Base-by-base conservation (phyloP, 2,113 vertebrate species). In the Tragelaphus strepsiceros region DNA sequence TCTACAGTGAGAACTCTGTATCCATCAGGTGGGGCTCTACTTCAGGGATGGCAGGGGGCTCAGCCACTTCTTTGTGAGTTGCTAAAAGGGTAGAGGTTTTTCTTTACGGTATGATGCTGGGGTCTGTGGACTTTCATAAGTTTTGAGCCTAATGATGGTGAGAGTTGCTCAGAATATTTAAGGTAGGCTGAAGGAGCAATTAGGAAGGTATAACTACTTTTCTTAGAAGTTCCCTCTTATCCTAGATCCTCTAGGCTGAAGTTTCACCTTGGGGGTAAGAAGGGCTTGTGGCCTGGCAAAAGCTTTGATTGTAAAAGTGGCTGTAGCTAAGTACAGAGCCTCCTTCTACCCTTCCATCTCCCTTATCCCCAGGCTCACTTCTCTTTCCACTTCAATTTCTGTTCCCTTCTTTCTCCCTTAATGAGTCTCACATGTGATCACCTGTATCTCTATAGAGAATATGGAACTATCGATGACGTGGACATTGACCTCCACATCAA, bases 401-500 rank as follows among this genome's bases (percentile, higher is more conserved):
- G 10, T 22, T 12, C 24, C 78, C 43, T 77, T 90, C 59, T 96
- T 86, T 97, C 59, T 92, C 96, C 97, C 94, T 92, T 88, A 81
- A 94, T 96, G 96, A 97, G 43, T 82, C 90, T 98, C 87, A 92
- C 91, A 17, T 88, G 11, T 97, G 88, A 24, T 96, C 17, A 3
- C n/a, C 0, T 12, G 0, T 98, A 51, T 98, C 91, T 96, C 96
- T 77, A 1, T 98, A 99, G 99, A 99, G 99, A 99, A 98, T 99
- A 99, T 54, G 99, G 99, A 93, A 99, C 99, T 96, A 99, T 99
- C 6, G 99, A 99, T 22, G 99, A 99, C 1, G 99, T 99, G 99
- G 99, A 99, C 98, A 99, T 99, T 4, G 99, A 99, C 99, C 99
- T 99, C 88, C 99, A 99, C 8, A 99, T 99, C 98, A 99, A 99